Base-by-base conservation (phyloP, 1,140 invertebrate species). In the Drosophila sulfurigaster region DNA sequence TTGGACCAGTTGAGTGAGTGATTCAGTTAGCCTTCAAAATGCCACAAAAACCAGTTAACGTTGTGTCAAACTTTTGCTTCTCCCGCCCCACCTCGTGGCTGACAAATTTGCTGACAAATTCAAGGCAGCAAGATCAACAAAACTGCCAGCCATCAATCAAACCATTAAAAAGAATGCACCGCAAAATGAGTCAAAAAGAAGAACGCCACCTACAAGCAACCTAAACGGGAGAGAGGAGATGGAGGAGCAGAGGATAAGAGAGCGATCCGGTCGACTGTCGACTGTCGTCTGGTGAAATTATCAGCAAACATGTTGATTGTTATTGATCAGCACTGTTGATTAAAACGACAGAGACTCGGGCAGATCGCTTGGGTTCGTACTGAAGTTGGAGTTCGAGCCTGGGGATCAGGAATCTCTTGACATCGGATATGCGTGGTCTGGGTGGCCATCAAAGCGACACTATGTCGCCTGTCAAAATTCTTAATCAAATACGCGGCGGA, bases 391-490 rank as follows among this genome's bases (percentile, higher is more conserved):
- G 16, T 49, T 43, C 41, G 41, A 7, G 41, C 51, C 6, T 54
- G 54, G 54, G 15, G 28, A 16, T 16, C 13, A 16, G 20, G 59
- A 48, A 46, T 48, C 43, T 48, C 13, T 46, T 62, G 86, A 80
- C 76, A 90, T 82, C 59, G 86, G 87, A 90, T 90, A 90, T 74
- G 69, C 41, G n/a, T 86, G 81, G 79, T 70, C 87, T 90, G 86
- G 86, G 86, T 90, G 86, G 86, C 87, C 86, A 81, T 82, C 76
- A 90, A 89, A 78, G 86, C 86, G 87, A 90, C 86, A 90, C 87
- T 90, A 86, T 86, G 86, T 90, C 87, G 86, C 86, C 86, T 90
- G 86, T 90, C 86, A 90, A 90, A 90, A 90, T 91, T 90, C 80
- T 90, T 90, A 90, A 90, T 86, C 86, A 90, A 90, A 90, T 90